Base-by-base conservation (phyloP, 2,888 invertebrate species). In the Ochropleura plecta region DNA sequence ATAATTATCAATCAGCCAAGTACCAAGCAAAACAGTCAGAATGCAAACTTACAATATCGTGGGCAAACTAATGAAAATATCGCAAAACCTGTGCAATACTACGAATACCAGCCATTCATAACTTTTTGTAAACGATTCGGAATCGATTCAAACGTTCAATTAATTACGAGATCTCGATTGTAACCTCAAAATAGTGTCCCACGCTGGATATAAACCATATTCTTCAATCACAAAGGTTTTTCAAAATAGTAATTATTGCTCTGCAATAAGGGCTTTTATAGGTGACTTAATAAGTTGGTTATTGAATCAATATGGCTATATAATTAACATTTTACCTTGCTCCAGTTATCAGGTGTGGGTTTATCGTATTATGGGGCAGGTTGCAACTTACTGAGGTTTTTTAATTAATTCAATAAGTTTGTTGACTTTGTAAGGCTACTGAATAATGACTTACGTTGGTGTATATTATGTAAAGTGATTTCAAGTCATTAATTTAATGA, bases 241-340 rank as follows among this genome's bases (percentile, higher is more conserved):
- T 14, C 9, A 92, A 87, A 88, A 85, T 89, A 55, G 69, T 78
- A 87, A 82, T 85, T 92, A 89, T 81, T 40, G 3, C 75, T 53
- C 79, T 70, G 70, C 12, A 63, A 84, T 90, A 90, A 79, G 81
- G 73, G 75, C 73, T 67, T 87, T 79, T 80, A 73, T 70, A 44
- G 64, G 65, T 84, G 81, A 76, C 79, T 73, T 68, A 59, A 64
- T 64, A 66, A 74, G 76, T 86, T 84, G 85, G 88, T 81, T 76
- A 68, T 76, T 84, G 82, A 91, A 89, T 92, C 89, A 88, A 90
- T 92, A 93, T 91, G 89, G 90, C 80, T 88, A 79, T 90, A 78
- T 93, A 93, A 94, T 94, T 94, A 94, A 89, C 88, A 91, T 92
- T 92, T 94, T 91, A 93, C 95, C 95, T 95, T 92, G 94, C 93